Evolutionary conservation across 2,113 vertebrate genomes (phyloP).

Genomic region (Phodopus roborovskii): DNA sequence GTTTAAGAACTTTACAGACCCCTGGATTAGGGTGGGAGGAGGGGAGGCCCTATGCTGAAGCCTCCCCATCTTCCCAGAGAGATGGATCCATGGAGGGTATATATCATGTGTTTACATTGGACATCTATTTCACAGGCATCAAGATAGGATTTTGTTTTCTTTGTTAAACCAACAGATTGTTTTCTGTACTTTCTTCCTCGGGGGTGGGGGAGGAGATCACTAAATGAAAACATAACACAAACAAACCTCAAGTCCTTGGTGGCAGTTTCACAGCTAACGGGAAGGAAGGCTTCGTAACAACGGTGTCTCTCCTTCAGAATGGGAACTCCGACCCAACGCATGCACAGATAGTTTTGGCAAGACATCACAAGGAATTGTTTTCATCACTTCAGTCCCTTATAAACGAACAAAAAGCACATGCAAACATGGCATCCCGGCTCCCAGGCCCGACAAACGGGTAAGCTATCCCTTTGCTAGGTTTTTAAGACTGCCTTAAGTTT

Average conservation of each 20-base stretch:
- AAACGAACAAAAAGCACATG: slow-evolving; percentile 68
- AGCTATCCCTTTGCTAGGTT: slow-evolving; percentile 62
- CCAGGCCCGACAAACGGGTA: slow-evolving; percentile 69
- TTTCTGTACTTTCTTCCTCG: slow-evolving; percentile 45
- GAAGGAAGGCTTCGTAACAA: slow-evolving; percentile 45
- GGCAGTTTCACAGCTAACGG: slow-evolving; percentile 58
- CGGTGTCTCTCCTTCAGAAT: background rate
- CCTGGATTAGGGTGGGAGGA: background rate
- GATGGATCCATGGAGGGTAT: slow-evolving; percentile 38
- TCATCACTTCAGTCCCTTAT: slow-evolving; percentile 68
- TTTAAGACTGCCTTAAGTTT: slow-evolving; percentile 24
- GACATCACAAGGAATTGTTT: slow-evolving; percentile 51
- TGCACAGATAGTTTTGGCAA: slow-evolving; percentile 54
- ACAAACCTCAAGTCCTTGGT: background rate
- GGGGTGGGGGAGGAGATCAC: background rate
- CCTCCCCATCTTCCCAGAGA: slow-evolving; percentile 41
- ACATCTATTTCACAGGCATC: background rate
- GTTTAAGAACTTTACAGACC: slow-evolving; percentile 82
- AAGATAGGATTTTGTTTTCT: background rate
- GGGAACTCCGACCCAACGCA: background rate
- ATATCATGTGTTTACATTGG: background rate
- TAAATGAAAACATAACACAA: background rate
- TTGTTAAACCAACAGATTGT: slow-evolving; percentile 28
- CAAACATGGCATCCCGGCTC: slow-evolving; percentile 48
- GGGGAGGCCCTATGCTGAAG: slow-evolving; percentile 56